A percentile compares a stretch with the other conserved stretches of the same genome.
Evolutionary conservation across 2,797 vertebrate species (phyloP).

Genomic region (Phrynocephalus vlangalii): DNA sequence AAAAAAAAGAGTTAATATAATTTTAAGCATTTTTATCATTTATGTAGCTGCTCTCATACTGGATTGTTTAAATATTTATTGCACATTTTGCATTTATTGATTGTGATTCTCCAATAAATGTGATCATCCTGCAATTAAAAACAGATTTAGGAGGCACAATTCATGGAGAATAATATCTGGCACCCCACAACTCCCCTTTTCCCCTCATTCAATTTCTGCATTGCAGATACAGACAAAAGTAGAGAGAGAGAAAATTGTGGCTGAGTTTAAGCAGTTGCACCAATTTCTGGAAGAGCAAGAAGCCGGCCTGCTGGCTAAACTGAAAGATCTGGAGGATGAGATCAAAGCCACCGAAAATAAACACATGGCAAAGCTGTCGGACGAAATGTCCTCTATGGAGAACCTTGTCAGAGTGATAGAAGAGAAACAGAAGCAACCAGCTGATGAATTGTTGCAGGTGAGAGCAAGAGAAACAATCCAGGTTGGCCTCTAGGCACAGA

Average conservation of each 20-base stretch:
- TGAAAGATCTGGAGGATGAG: conserved; percentile 83
- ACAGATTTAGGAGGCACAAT: too few relatives aligned
- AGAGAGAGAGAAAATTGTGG: conserved; percentile 84
- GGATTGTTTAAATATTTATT: too few relatives aligned
- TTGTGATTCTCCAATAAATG: too few relatives aligned
- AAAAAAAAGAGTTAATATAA: too few relatives aligned
- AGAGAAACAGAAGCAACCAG: conserved; percentile 9
- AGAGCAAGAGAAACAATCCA: neutral
- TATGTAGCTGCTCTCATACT: too few relatives aligned
- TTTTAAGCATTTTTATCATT: too few relatives aligned
- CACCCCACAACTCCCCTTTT: too few relatives aligned
- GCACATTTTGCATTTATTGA: too few relatives aligned
- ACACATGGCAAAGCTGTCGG: conserved; percentile 83
- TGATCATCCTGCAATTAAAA: too few relatives aligned
- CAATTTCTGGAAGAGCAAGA: conserved; percentile 87
- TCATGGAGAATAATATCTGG: too few relatives aligned
- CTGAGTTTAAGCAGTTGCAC: conserved; percentile 86
- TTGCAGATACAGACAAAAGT: conserved; percentile 82
- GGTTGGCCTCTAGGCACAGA: too few relatives aligned
- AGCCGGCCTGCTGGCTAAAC: conserved; percentile 84
- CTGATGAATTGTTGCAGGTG: conserved; percentile 18
- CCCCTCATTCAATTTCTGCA: neutral
- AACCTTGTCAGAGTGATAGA: neutral
- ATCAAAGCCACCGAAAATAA: conserved; percentile 83
- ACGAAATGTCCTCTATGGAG: conserved; percentile 64